phyloP scores from a whole-genome alignment of 2,797 vertebrate genomes.

The Sebastolobus alascanus region DNA sequence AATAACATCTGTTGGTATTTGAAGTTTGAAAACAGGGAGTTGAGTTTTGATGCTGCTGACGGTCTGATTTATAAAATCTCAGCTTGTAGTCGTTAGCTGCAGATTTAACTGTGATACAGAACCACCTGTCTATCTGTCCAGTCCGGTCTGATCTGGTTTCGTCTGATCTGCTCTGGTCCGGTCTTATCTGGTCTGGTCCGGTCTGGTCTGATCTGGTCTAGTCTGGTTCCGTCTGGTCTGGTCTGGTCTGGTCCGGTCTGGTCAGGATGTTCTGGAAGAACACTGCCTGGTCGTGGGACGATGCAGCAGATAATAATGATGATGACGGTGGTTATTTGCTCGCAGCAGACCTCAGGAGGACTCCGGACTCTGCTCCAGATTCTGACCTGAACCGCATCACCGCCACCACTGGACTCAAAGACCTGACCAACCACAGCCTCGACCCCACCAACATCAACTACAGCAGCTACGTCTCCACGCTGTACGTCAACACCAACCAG shows the following conservation, averaged over 20 bases:
- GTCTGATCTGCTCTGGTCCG: no score
- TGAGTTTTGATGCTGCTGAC: background rate
- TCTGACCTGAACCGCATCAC: background rate
- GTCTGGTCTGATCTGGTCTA: background rate
- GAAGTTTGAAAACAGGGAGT: no score
- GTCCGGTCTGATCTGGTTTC: background rate
- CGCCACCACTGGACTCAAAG: constrained; percentile 19
- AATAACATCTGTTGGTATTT: background rate
- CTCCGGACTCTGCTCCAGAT: constrained; percentile 52
- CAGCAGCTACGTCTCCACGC: background rate
- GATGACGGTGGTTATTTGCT: constrained; percentile 73
- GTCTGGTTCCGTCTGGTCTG: background rate
- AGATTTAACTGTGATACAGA: background rate
- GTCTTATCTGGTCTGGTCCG: background rate
- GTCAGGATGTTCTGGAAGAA: constrained; percentile 77
- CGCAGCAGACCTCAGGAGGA: constrained; percentile 64
- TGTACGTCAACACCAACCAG: background rate
- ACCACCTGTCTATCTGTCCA: background rate
- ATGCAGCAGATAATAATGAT: constrained; percentile 39
- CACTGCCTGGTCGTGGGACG: constrained; percentile 60
- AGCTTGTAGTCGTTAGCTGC: background rate
- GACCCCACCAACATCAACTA: background rate
- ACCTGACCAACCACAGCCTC: background rate
- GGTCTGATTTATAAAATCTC: no score
- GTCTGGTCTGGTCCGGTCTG: background rate